Conservation (phyloP, 2,113 vertebrate genomes). For the Paracanthobrama guichenoti region DNA sequence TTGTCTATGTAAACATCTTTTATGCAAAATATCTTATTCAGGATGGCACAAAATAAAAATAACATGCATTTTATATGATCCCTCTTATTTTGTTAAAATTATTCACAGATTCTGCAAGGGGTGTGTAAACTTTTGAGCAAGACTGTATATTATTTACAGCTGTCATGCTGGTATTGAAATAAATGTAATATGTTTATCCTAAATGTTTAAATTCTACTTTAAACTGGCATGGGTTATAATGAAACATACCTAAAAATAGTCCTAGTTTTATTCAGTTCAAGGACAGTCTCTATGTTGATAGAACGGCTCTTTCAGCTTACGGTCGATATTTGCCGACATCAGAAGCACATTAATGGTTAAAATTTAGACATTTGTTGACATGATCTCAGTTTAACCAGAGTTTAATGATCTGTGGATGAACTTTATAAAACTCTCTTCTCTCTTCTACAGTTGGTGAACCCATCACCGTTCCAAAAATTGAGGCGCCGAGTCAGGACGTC, state of each 20-base stretch:
- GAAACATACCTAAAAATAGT: background rate
- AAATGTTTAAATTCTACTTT: background rate
- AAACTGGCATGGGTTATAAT: background rate
- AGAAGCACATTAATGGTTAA: constrained; percentile 10
- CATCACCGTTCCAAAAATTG: constrained; percentile 89
- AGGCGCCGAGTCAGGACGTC: constrained; percentile 81
- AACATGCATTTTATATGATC: too few relatives aligned
- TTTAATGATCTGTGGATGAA: background rate
- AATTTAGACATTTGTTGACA: constrained; percentile 4
- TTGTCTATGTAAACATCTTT: too few relatives aligned
- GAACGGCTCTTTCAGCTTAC: background rate
- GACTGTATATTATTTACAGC: too few relatives aligned
- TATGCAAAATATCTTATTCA: too few relatives aligned
- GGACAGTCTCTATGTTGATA: background rate
- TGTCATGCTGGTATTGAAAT: background rate
- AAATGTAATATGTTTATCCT: background rate
- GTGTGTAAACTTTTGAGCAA: too few relatives aligned
- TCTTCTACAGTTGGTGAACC: constrained; percentile 88
- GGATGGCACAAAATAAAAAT: too few relatives aligned
- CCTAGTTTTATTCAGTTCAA: background rate
- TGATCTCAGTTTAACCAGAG: background rate
- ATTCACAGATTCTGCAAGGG: too few relatives aligned
- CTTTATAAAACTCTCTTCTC: constrained; percentile 32
- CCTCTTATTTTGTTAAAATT: too few relatives aligned
- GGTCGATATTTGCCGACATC: constrained; percentile 5